Conservation (phyloP, 2,797 vertebrate genomes). For the Xiphorhynchus erythropygius region DNA sequence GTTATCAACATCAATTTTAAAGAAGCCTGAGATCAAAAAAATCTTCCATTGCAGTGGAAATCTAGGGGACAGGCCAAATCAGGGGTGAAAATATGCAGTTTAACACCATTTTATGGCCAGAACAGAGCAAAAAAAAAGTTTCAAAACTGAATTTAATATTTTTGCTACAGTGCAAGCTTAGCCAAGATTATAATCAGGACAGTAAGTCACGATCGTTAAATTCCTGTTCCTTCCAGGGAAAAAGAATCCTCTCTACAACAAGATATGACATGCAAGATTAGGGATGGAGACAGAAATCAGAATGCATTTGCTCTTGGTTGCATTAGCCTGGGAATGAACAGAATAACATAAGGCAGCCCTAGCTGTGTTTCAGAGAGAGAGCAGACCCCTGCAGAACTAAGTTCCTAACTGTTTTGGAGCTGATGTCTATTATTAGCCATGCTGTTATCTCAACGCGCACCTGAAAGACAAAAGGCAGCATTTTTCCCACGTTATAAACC, state of each 20-base stretch:
- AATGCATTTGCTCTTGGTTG: not conserved
- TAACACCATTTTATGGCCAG: not conserved
- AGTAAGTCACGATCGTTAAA: not conserved
- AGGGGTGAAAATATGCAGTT: not conserved
- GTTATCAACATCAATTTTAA: not conserved
- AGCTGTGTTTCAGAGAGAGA: not conserved
- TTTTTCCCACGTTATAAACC: not conserved
- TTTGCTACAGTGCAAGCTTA: not conserved
- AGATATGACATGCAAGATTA: not conserved
- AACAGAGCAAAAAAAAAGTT: not conserved
- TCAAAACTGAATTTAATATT: not conserved
- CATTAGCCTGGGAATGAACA: not conserved
- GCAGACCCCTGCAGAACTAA: not conserved
- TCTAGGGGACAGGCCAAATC: not conserved
- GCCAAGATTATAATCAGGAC: not conserved
- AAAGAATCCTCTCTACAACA: not conserved
- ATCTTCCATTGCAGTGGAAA: not conserved
- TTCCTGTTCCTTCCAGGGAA: not conserved
- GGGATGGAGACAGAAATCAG: not conserved
- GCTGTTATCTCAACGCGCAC: not conserved
- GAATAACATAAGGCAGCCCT: not conserved
- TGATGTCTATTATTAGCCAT: not conserved
- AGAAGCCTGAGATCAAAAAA: not conserved
- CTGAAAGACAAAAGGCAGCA: not conserved
- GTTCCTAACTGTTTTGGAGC: not conserved